Evolutionary conservation across 1,140 invertebrate genomes (phyloP), one percentile per base, ranked within the genome.

Genomic region (Drosophila sp.): DNA sequence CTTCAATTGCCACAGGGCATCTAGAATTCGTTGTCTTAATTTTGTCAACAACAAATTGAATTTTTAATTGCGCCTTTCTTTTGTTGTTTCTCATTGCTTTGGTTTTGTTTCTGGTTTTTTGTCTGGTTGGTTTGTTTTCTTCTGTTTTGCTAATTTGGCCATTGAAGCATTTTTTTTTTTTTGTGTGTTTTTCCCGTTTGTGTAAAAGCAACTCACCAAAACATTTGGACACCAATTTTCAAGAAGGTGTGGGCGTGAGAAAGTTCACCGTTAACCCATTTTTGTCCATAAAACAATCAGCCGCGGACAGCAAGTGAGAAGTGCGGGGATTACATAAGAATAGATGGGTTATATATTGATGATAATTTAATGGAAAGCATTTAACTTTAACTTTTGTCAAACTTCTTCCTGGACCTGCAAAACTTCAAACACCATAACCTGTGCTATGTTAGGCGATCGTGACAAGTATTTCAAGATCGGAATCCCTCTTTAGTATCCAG

Each of bases 51-150:
- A 32, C 27, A 27, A 7, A 32, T 35, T 61, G 40, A 33, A 8
- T 30, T 35, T 44, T 56, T 68, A 62, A 68, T 68, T 62, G 66
- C 58, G 23, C 33, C 58, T 68, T 68, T 62, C 66, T 56, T 61
- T 62, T 40, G 44, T 60, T 57, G 25, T 40, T 47, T 55, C 25
- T 32, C n/a, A 33, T n/a, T 35, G 27, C 23, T 62, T 23, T 23
- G 10, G 47, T 33, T 54, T 29, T 55, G 17, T 47, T 33, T 23
- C 55, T 40, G 33, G 32, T 17, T 17, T 17, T 17, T 17, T 17
- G 17, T 17, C 17, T 17, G 17, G 17, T 17, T 17, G 17, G 17
- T 33, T 57, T 33, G 40, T n/a, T 47, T 56, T 55, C 17, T 57
- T 38, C 7, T 47, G 35, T 33, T 66, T 44, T n/a, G 38, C 56